phyloP scores from a whole-genome alignment of 2,888 invertebrate genomes.

The Agriopis leucophaearia region DNA sequence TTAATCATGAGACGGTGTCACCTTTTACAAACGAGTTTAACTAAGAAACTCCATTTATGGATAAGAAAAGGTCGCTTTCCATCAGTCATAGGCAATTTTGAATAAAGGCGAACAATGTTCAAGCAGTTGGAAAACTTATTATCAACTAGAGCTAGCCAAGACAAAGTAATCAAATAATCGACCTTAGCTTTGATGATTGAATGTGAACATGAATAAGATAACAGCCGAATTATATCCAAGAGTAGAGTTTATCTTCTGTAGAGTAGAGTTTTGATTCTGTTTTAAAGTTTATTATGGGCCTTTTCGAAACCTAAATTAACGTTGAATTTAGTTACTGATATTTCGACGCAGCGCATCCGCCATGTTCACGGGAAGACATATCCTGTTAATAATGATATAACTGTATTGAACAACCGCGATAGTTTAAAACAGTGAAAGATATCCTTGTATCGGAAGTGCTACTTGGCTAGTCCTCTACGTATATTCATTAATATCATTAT shows the following conservation, averaged over 20 bases:
- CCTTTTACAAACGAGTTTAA: background rate
- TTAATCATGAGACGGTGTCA: too few relatives aligned
- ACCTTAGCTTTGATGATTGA: constrained; percentile 17
- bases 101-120: constrained; percentile 19
- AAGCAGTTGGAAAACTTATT: constrained; percentile 30
- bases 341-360: too few relatives aligned
- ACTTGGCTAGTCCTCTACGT: too few relatives aligned
- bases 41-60: constrained; percentile 6
- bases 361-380: too few relatives aligned
- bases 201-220: constrained; percentile 24
- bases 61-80: constrained; percentile 21
- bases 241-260: constrained; percentile 42
- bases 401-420: too few relatives aligned
- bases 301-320: constrained; percentile 24
- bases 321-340: constrained; percentile 21
- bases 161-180: constrained; percentile 30
- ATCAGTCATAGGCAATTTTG: constrained; percentile 15
- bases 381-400: too few relatives aligned
- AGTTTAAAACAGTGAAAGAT: too few relatives aligned
- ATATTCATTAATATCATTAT: too few relatives aligned
- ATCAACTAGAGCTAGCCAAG: constrained; percentile 26
- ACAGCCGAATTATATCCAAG: constrained; percentile 7
- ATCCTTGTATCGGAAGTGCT: too few relatives aligned
- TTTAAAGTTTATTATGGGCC: constrained; percentile 25
- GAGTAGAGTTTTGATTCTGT: too few relatives aligned